Base-by-base conservation (phyloP, 1,140 invertebrate genomes). In the Archivesica marissinica region DNA sequence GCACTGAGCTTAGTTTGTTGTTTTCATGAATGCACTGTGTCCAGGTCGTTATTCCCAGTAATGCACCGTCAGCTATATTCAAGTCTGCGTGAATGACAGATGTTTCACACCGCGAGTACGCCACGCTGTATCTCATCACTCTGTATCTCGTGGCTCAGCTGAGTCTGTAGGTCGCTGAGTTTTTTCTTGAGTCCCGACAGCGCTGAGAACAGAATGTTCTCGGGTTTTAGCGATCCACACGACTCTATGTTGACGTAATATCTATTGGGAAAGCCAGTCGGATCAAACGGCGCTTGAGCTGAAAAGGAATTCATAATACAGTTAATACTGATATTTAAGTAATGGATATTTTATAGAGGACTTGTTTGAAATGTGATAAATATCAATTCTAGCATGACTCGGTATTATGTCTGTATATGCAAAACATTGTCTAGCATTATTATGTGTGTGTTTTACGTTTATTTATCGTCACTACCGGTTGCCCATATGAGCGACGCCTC, bases 201-300 rank as follows among this genome's bases (percentile, higher is more conserved):
- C 9, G 98, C 98, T 96, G 98, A 98, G 88, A 98, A 95, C 0
- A 99, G 98, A 91, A 99, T 99, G 93, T 98, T 99, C 94, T 99
- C 98, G 35, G 99, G 99, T 92, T 97, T 97, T 2, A 99, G 94
- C 4, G 98, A 96, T 33, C 99, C 99, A 84, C 97, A 96, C 13
- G 98, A 97, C 94, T 99, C 99, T 0, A 99, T 98, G 95, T 99
- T 99, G 91, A 97, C 98, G 93, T 96, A 99, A 93, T 99, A 99
- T 95, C 99, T 99, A 92, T 99, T 99, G 15, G 99, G 98, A 94
- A 98, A 98, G 9, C 97, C 97, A 93, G 97, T 96, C 95, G 97
- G 97, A 90, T 98, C 98, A 92, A 97, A 99, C 13, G 97, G 96
- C 6, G 97, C 98, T 95, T 99, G 97, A 94, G 95, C 96, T 97